These are phyloP conservation scores for Coenonympha arcania DNA, from an alignment of 2,888 invertebrate species.

Conservation along the genomic window DNA sequence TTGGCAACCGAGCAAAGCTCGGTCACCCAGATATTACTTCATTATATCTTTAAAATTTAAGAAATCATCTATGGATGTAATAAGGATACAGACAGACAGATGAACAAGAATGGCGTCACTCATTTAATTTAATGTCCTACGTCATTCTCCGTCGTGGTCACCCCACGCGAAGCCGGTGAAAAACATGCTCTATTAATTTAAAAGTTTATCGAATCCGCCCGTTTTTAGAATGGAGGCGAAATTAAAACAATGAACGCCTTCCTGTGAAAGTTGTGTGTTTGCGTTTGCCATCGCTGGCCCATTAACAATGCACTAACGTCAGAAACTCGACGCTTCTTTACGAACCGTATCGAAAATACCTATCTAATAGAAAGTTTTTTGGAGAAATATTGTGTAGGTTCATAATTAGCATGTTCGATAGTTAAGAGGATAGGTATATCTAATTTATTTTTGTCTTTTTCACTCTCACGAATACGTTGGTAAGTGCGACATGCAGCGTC, in stretches of 20 bases:
- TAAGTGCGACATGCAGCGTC: too few species aligned
- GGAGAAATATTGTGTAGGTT: too few species aligned
- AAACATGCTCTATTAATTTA: constrained; percentile 50
- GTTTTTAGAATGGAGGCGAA: constrained; percentile 38
- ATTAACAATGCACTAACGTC: constrained; percentile 10
- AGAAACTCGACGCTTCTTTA: constrained; percentile 2
- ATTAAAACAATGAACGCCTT: constrained; percentile 45
- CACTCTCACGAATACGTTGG: too few species aligned
- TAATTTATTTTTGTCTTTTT: too few species aligned
- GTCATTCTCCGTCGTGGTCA: not conserved
- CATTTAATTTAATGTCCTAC: not conserved
- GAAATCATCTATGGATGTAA: too few species aligned
- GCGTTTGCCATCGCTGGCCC: constrained; percentile 22
- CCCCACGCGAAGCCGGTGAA: constrained; percentile 31
- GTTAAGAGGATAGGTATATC: too few species aligned
- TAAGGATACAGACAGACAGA: too few species aligned
- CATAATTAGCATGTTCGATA: too few species aligned
- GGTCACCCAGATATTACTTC: too few species aligned
- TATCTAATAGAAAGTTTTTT: constrained; percentile 10
- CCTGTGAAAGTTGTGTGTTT: constrained; percentile 27
- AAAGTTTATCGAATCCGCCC: constrained; percentile 41
- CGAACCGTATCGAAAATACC: constrained; percentile 5
- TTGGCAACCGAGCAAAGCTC: too few species aligned
- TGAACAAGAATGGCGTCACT: too few species aligned
- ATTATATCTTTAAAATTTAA: too few species aligned